Evolutionary conservation across 1,140 invertebrate species (phyloP), one percentile per base, ranked within the genome.

Genomic region (Caerostris extrusa): DNA sequence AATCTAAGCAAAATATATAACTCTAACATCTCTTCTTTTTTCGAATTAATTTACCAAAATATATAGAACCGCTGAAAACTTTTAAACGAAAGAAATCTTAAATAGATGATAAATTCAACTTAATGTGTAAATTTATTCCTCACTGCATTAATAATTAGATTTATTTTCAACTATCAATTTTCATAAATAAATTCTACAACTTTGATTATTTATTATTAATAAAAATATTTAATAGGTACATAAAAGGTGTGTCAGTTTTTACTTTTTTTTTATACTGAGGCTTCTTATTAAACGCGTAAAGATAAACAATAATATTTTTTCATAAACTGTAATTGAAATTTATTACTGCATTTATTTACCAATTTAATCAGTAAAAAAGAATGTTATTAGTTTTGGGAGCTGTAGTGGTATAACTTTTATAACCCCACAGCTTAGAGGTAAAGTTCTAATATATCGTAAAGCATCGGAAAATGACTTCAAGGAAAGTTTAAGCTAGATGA

Each of bases 301-400:
- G 34, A 34, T 34, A 69, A n/a, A n/a, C 5, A 77, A 10, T 77
- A 10, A 34, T 7, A 34, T 10, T 10, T 77, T 53, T 77, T 77
- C 2, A 34, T 34, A 14, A 8, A 53, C 8, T 50, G 8, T 77
- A 77, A 77, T 77, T 77, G 69, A 77, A 12, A 77, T 77, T 77
- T 77, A 69, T 69, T n/a, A 19, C 19, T n/a, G 67, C n/a, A 69
- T 69, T 69, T 69, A 77, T 77, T 77, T 77, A 77, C 69, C 69
- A 77, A 77, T 34, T 8, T 10, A 50, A 34, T 50, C 7, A 77
- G 3, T 19, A 8, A 53, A 50, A 64, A 77, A 71, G 50, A 34
- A 10, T 53, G 3, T 8, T 34, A 77, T 77, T 19, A 34, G 50
- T 10, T 50, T 77, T 69, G 12, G n/a, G 19, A 69, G 67, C 69